A percentile compares a stretch with the other conserved stretches of the same genome.
phyloP scores from a whole-genome alignment of 2,113 vertebrate genomes.

The Chaetorhynchus papuensis region DNA sequence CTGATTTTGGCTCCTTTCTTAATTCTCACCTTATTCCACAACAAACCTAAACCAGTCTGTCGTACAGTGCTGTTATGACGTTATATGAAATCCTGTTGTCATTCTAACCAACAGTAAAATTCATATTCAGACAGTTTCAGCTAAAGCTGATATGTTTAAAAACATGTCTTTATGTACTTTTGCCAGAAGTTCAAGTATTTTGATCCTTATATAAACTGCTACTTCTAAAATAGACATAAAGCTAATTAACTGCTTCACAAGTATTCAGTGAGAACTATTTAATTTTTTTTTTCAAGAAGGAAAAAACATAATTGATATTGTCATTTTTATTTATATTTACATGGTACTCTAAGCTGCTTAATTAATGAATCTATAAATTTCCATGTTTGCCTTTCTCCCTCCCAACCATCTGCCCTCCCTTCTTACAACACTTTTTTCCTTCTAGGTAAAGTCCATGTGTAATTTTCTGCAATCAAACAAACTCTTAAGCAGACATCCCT shows the following conservation, averaged over 20 bases:
- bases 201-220: background rate
- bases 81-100: background rate
- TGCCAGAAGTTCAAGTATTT: background rate
- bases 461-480: background rate
- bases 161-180: background rate
- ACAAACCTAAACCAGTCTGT: background rate
- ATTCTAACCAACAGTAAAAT: background rate
- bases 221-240: background rate
- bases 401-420: background rate
- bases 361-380: background rate
- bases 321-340: background rate
- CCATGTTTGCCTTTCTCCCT: background rate
- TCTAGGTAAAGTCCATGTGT: background rate
- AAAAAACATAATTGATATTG: background rate
- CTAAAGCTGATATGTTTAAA: background rate
- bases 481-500: accelerated
- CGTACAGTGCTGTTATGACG: background rate
- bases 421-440: background rate
- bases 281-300: background rate
- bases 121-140: background rate
- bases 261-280: background rate
- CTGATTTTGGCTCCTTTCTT: background rate
- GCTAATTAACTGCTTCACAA: background rate
- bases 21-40: background rate
- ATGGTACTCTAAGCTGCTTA: background rate